Evolutionary conservation across 2,888 invertebrate species (phyloP), one percentile per base, ranked within the genome.

Genomic region (Acronicta psi): DNA sequence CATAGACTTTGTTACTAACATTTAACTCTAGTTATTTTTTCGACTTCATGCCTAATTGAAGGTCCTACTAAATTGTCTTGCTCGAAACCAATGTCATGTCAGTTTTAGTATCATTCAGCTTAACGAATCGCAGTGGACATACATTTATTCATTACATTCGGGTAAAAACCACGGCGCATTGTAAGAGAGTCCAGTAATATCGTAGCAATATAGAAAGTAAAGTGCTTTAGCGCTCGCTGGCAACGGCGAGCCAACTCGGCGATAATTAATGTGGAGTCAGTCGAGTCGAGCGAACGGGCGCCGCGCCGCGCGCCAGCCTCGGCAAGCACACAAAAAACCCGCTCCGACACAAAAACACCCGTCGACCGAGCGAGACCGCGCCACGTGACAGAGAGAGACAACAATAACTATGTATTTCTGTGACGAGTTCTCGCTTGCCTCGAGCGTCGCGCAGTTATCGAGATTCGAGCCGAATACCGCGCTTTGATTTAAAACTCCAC

Each of bases 341-440:
- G 92, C 92, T 91, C 84, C 90, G 92, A 86, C 93, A 94, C 91
- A 94, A 94, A 93, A 94, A 94, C 93, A 92, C 89, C 88, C 85
- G 88, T 83, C 88, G 89, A 74, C 69, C 77, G 90, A 90, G 84
- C 83, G 89, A 76, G 93, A 92, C 81, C 41, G 65, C 68, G 76
- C 77, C 56, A 77, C 80, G 77, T 16, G 89, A 36, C 37, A 75
- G 89, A 93, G 81, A 74, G 88, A 75, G 89, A 92, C 85, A 45
- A 70, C 75, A 62, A 74, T 75, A 84, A 80, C 85, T 87, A 89
- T 89, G 90, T 92, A 92, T 92, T 93, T 92, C 89, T 92, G 87
- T 91, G 89, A 89, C 87, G 90, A 88, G 89, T 87, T 87, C 91
- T 91, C 88, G 91, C 82, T 91, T 84, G 92, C 91, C 90, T 89